Conservation (phyloP, 2,888 invertebrate species). For the Drosophila kambysellisi region DNA sequence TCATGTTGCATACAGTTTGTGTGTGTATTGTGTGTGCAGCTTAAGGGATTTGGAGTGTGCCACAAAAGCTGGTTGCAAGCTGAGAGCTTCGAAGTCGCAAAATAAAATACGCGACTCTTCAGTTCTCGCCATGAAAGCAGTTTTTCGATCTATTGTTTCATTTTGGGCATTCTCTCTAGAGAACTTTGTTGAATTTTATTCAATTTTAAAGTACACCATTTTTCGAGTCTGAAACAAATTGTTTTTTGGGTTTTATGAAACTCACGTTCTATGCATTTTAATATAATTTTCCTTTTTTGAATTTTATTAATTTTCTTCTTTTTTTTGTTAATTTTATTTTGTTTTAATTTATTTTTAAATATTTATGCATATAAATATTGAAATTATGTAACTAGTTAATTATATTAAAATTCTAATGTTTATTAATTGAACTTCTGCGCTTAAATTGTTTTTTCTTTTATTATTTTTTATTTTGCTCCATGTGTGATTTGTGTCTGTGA, state of each 20-base stretch:
- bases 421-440: conserved; percentile 83
- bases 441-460: conserved; percentile 54
- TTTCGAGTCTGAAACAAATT: conserved; percentile 63
- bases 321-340: conserved; percentile 26
- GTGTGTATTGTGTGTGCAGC: conserved; percentile 21
- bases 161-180: conserved; percentile 29
- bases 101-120: not conserved
- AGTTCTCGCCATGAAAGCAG: conserved; percentile 44
- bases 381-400: conserved; percentile 65
- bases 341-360: conserved; percentile 29
- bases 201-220: conserved; percentile 78
- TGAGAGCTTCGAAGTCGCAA: conserved; percentile 7
- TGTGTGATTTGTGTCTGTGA: conserved; percentile 16
- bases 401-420: conserved; percentile 78
- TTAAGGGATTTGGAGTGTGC: conserved; percentile 23
- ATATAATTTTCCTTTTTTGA: conserved; percentile 28
- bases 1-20: conserved; percentile 33
- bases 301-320: conserved; percentile 36
- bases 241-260: conserved; percentile 39
- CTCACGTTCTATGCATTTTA: conserved; percentile 49
- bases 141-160: conserved; percentile 36
- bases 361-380: conserved; percentile 64
- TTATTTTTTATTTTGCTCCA: not conserved
- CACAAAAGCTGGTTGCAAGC: conserved; percentile 40
- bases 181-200: conserved; percentile 70